Evolutionary conservation across 2,888 invertebrate genomes (phyloP).

Genomic region (Bombylius discolor): DNA sequence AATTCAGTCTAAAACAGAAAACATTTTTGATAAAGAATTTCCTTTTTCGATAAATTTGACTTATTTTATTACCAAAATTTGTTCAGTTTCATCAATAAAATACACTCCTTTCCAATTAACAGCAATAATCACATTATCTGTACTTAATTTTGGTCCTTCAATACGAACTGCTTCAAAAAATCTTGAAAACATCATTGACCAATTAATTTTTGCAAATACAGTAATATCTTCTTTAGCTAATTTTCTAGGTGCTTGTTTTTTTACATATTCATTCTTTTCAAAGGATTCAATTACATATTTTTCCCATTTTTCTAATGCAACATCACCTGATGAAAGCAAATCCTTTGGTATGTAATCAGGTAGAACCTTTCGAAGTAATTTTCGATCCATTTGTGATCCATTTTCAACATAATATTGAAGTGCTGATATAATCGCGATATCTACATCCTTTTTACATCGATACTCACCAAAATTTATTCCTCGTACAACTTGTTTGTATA

Average conservation of each 20-base stretch:
- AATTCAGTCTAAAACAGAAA: conserved; percentile 46
- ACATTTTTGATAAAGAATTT: background rate
- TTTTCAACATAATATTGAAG: conserved; percentile 82
- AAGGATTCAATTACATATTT: conserved; percentile 58
- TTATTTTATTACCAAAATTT: conserved; percentile 45
- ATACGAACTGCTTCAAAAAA: conserved; percentile 83
- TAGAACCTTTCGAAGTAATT: conserved; percentile 29
- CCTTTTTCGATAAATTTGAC: background rate
- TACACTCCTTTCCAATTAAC: conserved; percentile 90
- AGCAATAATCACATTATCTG: conserved; percentile 74
- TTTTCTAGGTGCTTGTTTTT: conserved; percentile 48
- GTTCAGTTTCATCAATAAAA: conserved; percentile 83
- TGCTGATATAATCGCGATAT: conserved; percentile 76
- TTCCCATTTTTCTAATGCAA: conserved; percentile 56
- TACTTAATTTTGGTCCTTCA: conserved; percentile 52
- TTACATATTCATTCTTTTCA: conserved; percentile 56
- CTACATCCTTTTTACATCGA: conserved; percentile 67
- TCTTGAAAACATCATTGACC: conserved; percentile 89
- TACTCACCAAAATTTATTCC: conserved; percentile 91
- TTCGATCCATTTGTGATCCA: conserved; percentile 51
- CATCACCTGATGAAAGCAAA: conserved; percentile 42
- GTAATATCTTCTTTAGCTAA: conserved; percentile 84
- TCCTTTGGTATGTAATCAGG: conserved; percentile 26
- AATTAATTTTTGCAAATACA: conserved; percentile 77
- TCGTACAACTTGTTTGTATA: conserved; percentile 75